Conservation (phyloP, 2,888 invertebrate genomes). For the Amblyteles armatorius region DNA sequence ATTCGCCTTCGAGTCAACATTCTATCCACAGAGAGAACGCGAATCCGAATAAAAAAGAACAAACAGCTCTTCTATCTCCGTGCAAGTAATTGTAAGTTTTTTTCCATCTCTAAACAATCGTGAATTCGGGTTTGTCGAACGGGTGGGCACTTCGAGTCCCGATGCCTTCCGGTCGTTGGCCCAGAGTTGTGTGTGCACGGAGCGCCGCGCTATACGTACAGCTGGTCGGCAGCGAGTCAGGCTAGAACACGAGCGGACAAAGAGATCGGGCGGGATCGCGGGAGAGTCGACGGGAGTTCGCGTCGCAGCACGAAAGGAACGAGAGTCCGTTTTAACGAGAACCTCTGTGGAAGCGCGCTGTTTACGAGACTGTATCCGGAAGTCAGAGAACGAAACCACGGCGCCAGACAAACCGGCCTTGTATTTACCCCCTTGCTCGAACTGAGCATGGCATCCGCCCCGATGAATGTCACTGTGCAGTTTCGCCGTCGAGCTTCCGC, state of each 20-base stretch:
- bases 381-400: slow-evolving; percentile 56
- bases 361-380: slow-evolving; percentile 53
- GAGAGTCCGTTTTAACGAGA: slow-evolving; percentile 65
- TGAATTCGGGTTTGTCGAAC: neutral
- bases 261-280: neutral
- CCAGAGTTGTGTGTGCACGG: neutral
- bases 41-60: too few relatives aligned
- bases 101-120: neutral
- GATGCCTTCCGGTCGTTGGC: slow-evolving; percentile 13
- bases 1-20: too few relatives aligned
- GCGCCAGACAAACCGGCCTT: slow-evolving; percentile 37
- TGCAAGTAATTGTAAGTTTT: neutral
- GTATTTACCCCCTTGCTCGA: slow-evolving; percentile 3
- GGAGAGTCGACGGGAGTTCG: slow-evolving; percentile 20
- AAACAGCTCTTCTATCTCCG: too few relatives aligned
- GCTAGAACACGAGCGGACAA: neutral
- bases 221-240: neutral
- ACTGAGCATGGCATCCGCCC: slow-evolving; percentile 36
- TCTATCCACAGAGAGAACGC: too few relatives aligned
- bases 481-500: slow-evolving; percentile 54
- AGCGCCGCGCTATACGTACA: neutral
- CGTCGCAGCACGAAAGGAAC: slow-evolving; percentile 36
- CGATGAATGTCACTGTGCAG: slow-evolving; percentile 47
- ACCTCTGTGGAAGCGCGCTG: slow-evolving; percentile 50
- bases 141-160: neutral